Evolutionary conservation across 2,888 invertebrate genomes (phyloP), one percentile per base, ranked within the genome.

Genomic region (Tetragonula carbonaria): DNA sequence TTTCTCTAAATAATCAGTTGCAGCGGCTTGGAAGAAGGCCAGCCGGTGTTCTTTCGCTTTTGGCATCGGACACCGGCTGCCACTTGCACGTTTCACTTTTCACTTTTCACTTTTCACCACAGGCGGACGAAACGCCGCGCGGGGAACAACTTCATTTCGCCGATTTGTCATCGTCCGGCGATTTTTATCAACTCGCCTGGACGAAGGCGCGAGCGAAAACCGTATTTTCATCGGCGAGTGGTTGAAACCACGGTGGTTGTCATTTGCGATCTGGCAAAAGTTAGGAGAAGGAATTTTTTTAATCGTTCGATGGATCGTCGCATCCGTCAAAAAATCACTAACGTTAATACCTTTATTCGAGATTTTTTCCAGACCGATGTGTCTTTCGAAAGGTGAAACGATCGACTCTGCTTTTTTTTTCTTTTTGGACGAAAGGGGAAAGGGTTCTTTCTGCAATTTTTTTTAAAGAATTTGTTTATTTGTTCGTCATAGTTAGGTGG

Each of bases 61-160:
- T 66, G 80, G 80, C 80, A 59, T 5, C 65, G 57, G 59, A 33
- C 62, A 45, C 18, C 71, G 57, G 66, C 78, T 65, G 80, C 59
- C 80, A 74, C 80, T 74, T 80, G 23, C 82, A 74, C 63, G 80
- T 74, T 82, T 82, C 80, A 62, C 74, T 80, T 82, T 74, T 68
- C 59, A n/a, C 21, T 33, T 65, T 65, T 13, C 59, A n/a, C 21
- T 33, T 65, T 65, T 13, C 13, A 21, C 33, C 55, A n/a, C 53
- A 73, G 8, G n/a, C 50, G 50, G 21, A 5, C n/a, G 62, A 18
- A 18, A 62, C 38, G 50, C 16, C 62, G 51, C 50, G 11, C 50
- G 55, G 28, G 16, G 28, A 3, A 67, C 55, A 63, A 73, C 33
- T 55, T 74, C 50, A 3, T 74, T 50, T 62, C 45, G 0, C 63